Percentiles rank a stretch among this genome's conserved stretches.
phyloP scores from a whole-genome alignment of 2,888 invertebrate genomes.

The Micoletzkya japonica region DNA sequence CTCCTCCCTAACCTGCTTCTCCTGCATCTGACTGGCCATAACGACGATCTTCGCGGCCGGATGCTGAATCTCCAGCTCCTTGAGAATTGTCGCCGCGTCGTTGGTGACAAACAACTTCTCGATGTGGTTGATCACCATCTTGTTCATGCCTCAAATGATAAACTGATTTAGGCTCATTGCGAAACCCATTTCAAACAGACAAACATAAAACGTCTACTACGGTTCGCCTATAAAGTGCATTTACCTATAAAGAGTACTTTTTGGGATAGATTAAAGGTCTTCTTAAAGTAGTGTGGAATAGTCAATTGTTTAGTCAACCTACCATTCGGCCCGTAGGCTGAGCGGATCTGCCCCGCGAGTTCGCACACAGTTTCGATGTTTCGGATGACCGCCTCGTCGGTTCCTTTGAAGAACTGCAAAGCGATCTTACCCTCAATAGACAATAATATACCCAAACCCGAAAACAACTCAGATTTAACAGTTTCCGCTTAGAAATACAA shows the following conservation, averaged over 20 bases:
- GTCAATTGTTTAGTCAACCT: slow-evolving; percentile 71
- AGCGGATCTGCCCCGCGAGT: slow-evolving; percentile 86
- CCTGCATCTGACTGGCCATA: slow-evolving; percentile 95
- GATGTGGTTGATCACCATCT: slow-evolving; percentile 98
- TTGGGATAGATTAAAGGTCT: not conserved
- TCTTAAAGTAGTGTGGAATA: not conserved
- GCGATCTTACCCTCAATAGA: no score
- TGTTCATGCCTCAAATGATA: slow-evolving; percentile 74
- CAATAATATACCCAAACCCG: not conserved
- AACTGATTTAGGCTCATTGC: not conserved
- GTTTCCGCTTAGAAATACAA: not conserved
- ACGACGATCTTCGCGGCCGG: slow-evolving; percentile 96
- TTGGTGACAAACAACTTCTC: slow-evolving; percentile 98
- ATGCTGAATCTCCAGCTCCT: slow-evolving; percentile 78
- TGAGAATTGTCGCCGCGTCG: slow-evolving; percentile 95
- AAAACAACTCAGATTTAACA: not conserved
- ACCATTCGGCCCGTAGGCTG: slow-evolving; percentile 96
- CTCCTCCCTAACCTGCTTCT: slow-evolving; percentile 68
- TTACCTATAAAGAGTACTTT: no score
- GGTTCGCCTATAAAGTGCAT: no score
- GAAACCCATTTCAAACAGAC: not conserved
- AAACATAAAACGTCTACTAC: no score
- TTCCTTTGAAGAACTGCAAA: slow-evolving; percentile 78
- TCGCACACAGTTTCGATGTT: slow-evolving; percentile 95
- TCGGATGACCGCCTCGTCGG: slow-evolving; percentile 92